Conservation (phyloP, 2,797 vertebrate species). For the Ptychadena robeensis region DNA sequence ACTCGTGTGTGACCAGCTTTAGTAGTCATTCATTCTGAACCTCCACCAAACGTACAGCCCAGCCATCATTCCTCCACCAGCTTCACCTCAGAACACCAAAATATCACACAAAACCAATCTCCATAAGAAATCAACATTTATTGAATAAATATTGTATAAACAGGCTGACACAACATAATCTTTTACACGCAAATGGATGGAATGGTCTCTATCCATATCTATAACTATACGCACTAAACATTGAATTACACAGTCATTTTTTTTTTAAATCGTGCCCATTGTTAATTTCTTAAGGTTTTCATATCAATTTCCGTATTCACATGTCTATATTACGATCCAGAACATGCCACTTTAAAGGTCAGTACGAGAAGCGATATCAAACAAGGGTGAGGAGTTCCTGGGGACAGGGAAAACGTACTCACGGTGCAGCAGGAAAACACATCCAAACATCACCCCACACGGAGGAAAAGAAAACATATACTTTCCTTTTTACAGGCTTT, state of each 20-base stretch:
- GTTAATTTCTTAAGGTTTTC: slow-evolving; percentile 76
- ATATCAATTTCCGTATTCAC: slow-evolving; percentile 81
- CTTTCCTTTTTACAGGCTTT: slow-evolving; percentile 68
- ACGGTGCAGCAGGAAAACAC: slow-evolving; percentile 81
- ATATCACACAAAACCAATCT: slow-evolving; percentile 67
- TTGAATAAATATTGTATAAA: slow-evolving; percentile 95
- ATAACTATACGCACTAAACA: slow-evolving; percentile 79
- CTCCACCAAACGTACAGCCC: not conserved
- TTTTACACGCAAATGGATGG: slow-evolving; percentile 81
- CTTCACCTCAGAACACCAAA: not conserved
- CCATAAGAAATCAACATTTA: slow-evolving; percentile 94
- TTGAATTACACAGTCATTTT: slow-evolving; percentile 79
- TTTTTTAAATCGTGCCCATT: slow-evolving; percentile 85
- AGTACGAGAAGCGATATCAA: slow-evolving; percentile 92
- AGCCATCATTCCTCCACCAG: not conserved
- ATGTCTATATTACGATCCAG: slow-evolving; percentile 82
- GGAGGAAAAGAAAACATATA: slow-evolving; percentile 78
- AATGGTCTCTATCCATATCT: slow-evolving; percentile 75
- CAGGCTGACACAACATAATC: slow-evolving; percentile 86
- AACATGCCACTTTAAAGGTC: slow-evolving; percentile 84
- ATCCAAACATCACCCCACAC: slow-evolving; percentile 88
- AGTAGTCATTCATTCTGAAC: no score
- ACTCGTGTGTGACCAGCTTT: no score
- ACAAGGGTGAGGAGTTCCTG: slow-evolving; percentile 77
- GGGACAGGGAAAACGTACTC: slow-evolving; percentile 73